These are phyloP conservation scores for Setipinna tenuifilis DNA, from an alignment of 2,797 vertebrate species.

Conservation along the genomic window DNA sequence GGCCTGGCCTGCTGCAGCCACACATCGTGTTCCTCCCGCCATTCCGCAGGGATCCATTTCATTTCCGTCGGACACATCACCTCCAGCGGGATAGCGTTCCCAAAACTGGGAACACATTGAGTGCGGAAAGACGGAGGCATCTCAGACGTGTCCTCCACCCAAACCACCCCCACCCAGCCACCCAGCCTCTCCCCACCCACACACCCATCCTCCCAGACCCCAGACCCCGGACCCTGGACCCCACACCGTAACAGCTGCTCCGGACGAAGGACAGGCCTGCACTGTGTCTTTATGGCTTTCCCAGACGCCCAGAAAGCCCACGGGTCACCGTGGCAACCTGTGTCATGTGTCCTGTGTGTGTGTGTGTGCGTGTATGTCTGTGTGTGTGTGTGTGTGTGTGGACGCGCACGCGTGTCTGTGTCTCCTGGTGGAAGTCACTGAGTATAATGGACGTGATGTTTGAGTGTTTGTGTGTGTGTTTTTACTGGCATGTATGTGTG, in stretches of 20 bases:
- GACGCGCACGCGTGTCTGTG: too few relatives aligned
- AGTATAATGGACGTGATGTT: too few relatives aligned
- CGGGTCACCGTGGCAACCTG: conserved; percentile 15
- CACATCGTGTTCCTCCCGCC: not conserved
- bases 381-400: not conserved
- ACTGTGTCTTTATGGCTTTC: conserved; percentile 36
- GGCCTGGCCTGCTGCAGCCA: not conserved
- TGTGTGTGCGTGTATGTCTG: not conserved
- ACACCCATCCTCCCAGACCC: not conserved
- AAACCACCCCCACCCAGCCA: too few relatives aligned
- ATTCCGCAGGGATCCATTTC: conserved; percentile 32
- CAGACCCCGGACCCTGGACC: too few relatives aligned
- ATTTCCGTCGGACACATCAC: conserved; percentile 25
- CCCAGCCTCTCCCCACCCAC: not conserved
- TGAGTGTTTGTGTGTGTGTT: too few relatives aligned
- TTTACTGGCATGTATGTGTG: too few relatives aligned
- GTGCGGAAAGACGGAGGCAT: conserved; percentile 15
- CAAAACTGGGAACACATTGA: conserved; percentile 43
- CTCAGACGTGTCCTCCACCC: conserved; percentile 22
- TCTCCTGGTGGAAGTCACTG: too few relatives aligned
- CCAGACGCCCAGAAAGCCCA: conserved; percentile 34
- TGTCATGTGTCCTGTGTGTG: conserved; percentile 26
- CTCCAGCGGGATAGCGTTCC: conserved; percentile 32
- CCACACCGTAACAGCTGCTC: conserved; percentile 52
- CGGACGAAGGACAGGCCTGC: not conserved